Base-by-base conservation (phyloP, 1,140 invertebrate genomes). In the Arion vulgaris region DNA sequence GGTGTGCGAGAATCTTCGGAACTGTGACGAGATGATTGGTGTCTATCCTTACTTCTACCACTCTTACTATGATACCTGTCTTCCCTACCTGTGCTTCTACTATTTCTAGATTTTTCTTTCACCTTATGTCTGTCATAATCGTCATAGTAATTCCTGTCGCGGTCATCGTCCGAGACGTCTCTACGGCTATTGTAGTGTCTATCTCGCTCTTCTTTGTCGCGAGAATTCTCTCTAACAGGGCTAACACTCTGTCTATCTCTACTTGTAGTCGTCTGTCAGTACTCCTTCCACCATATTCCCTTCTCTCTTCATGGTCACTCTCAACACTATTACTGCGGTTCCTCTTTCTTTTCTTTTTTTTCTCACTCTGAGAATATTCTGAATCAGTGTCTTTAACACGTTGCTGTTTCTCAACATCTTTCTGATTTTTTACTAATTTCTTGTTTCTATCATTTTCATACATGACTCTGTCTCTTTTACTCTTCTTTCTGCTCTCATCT, bases 1-100 rank as follows among this genome's bases (percentile, higher is more conserved):
- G n/a, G 28, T 19, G 17, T 62, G 41, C 34, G 23, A 49, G 49
- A 28, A 26, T 68, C 77, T 57, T 80, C 51, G 1, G 76, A 39
- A 28, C 38, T 66, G 28, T 36, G 72, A n/a, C 72, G 49, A 2
- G 72, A 75, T 53, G 39, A 75, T 71, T 69, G 72, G 7, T 81
- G 69, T 39, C 49, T 80, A 71, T 84, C 80, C 19, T 49, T 69
- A 41, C 83, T 84, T 72, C 79, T 81, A n/a, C 51, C 68, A 28
- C 45, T 9, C 49, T 72, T 81, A 32, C 68, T 71, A 68, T 34
- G 45, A 75, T 36, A 45, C 23, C 74, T 49, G 36, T 62, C 57
- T 32, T 80, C 78, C 66, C 62, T 80, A 71, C 78, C 71, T 68
- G 11, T 13, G 71, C 78, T 80, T 34, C 66, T 69, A 5, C 36